Base-by-base conservation (phyloP, 2,888 invertebrate genomes). In the Spicauda simplicius region DNA sequence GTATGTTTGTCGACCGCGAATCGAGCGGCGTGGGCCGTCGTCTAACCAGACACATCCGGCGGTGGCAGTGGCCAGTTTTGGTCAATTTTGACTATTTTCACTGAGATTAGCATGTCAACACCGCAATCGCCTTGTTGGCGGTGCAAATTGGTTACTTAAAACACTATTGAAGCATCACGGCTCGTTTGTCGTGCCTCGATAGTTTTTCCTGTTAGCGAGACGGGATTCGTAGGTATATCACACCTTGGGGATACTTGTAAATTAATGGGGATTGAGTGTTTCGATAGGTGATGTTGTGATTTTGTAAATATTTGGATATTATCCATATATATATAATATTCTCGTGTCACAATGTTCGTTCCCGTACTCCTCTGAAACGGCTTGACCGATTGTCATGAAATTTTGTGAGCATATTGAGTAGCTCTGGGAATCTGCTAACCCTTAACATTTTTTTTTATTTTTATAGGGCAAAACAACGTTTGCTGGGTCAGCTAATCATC, bases 1-100 rank as follows among this genome's bases (percentile, higher is more conserved):
- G 60, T 66, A 61, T 66, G 60, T 66, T 66, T 66, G 48, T n/a
- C 60, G 25, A 65, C 53, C 65, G 72, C 71, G 68, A 71, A 70
- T 65, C 69, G 55, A 54, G 54, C 64, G 57, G 71, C 69, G 71
- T 72, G 72, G 71, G 73, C 65, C 48, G 56, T 55, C 56, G 66
- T 57, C 76, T 76, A 76, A 75, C 69, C 64, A 56, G 72, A 52
- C 65, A 72, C 70, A 71, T 76, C 76, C 76, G 76, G 72, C 69
- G 70, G 50, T 25, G 48, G 33, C 50, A 61, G 52, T 62, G 52
- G 61, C 67, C 67, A 67, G 56, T 54, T 55, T 55, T 55, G 55
- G 52, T 16, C 61, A 62, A 57, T 62, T 30, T 52, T 56, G 18
- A 57, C 61, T 67, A 56, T 67, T 61, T 62, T 62, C 67, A 30